phyloP scores from a whole-genome alignment of 1,140 invertebrate species.

The Heliconius eleuchia region DNA sequence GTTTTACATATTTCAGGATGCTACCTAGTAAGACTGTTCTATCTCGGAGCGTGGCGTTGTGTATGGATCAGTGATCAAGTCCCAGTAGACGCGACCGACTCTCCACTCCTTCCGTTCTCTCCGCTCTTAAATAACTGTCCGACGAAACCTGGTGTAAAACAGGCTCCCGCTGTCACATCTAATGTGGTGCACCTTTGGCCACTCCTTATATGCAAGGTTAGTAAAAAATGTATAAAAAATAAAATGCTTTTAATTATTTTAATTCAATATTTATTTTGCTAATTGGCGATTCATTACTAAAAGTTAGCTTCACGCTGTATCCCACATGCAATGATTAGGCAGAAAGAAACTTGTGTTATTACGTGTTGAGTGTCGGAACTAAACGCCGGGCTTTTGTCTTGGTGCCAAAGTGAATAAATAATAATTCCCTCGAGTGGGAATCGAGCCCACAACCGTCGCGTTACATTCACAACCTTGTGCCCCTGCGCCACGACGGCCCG shows the following conservation, averaged over 20 bases:
- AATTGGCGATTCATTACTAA: too few species aligned
- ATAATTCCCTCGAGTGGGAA: too few species aligned
- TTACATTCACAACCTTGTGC: too few species aligned
- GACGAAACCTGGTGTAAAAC: slow-evolving; percentile 40
- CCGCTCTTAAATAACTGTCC: slow-evolving; percentile 48
- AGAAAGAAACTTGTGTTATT: too few species aligned
- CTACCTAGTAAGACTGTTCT: slow-evolving; percentile 69
- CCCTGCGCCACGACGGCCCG: too few species aligned
- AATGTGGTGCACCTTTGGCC: slow-evolving; percentile 61
- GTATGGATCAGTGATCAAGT: slow-evolving; percentile 73
- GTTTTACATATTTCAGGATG: slow-evolving; percentile 49
- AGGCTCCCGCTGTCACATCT: slow-evolving; percentile 40
- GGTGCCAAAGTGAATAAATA: background rate
- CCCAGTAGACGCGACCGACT: slow-evolving; percentile 60
- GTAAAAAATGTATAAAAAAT: background rate
- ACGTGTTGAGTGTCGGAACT: too few species aligned
- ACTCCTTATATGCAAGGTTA: slow-evolving; percentile 66
- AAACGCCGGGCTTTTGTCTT: background rate
- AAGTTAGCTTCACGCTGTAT: too few species aligned
- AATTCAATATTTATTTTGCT: background rate
- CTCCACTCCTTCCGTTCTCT: slow-evolving; percentile 65
- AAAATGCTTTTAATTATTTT: background rate
- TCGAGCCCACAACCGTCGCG: too few species aligned
- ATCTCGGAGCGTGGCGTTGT: slow-evolving; percentile 69
- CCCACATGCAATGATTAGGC: too few species aligned